Conservation (phyloP, 2,113 vertebrate genomes). For the Podocnemis expansa region DNA sequence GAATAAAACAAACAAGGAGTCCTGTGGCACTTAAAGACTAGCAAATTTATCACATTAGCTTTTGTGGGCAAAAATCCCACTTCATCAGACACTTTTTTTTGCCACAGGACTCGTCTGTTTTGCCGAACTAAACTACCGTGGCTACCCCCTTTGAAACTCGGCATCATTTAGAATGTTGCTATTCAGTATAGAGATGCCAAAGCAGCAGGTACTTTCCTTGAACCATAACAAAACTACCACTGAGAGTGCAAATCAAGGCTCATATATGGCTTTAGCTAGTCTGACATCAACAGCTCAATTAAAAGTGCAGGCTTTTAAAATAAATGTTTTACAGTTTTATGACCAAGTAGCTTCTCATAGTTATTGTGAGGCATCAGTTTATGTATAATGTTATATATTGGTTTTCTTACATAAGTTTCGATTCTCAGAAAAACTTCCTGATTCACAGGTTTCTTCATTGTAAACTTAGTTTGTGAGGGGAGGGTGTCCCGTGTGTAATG, state of each 20-base stretch:
- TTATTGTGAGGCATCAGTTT: neutral
- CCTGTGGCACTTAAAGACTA: too few relatives aligned
- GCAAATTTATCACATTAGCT: too few relatives aligned
- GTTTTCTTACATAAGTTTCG: too few relatives aligned
- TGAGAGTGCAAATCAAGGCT: neutral
- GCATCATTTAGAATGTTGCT: too few relatives aligned
- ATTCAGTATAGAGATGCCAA: conserved; percentile 25
- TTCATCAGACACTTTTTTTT: too few relatives aligned
- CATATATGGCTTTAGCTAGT: neutral
- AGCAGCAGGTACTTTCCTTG: conserved; percentile 13
- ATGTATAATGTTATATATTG: neutral
- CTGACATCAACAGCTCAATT: neutral
- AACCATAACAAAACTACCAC: neutral
- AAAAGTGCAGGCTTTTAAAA: neutral
- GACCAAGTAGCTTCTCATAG: neutral
- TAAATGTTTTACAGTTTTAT: neutral
- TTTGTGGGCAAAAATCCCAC: too few relatives aligned
- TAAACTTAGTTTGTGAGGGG: conserved; percentile 48
- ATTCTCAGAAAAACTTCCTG: neutral
- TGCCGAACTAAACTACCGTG: too few relatives aligned
- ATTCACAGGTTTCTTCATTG: conserved; percentile 8
- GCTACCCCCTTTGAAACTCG: too few relatives aligned
- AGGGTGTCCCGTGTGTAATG: neutral
- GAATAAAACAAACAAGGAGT: too few relatives aligned
- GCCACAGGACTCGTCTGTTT: too few relatives aligned